Evolutionary conservation across 2,113 vertebrate species (phyloP), one percentile per base, ranked within the genome.

Genomic region (Meriones unguiculatus): DNA sequence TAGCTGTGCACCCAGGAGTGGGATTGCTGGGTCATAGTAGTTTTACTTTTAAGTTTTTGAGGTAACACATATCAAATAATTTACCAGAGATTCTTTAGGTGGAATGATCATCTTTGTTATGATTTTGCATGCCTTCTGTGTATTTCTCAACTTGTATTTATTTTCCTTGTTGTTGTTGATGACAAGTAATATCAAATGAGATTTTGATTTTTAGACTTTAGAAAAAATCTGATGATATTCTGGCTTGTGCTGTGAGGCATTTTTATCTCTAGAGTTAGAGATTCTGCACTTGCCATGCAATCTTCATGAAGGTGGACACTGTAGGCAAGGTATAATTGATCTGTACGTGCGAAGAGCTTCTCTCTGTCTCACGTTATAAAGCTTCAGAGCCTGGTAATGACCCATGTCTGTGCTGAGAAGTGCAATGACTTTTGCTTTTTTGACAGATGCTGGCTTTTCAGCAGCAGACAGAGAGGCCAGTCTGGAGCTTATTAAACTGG

Each of bases 401-500:
- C 0, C 17, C 25, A 2, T 4, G 15, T 54, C 7, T 20, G 22
- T 89, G 35, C 85, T 5, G 30, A 87, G 9, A 50, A 20, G 3
- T 46, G 22, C 57, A 15, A 8, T 7, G 22, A 72, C 78, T 87
- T 70, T 69, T n/a, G 8, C 2, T 96, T 75, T 94, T 97, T 97
- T 95, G 91, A 28, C 80, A 99, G 99, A 99, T 93, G 98, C 98
- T 57, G 99, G 98, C 11, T 99, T 99, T 93, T 99, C 99, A 41
- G 98, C 98, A 89, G 99, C 99, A 54, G 99, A 99, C 98, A 98
- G 99, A 96, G 99, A 99, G 98, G 99, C 99, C 67, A 99, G 99
- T 84, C 98, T 99, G 97, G 99, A 99, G 96, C 99, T 99, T 92
- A 99, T 99, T 98, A 99, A 99, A 96, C 98, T 99, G 98, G 99